These are phyloP conservation scores for Nyctibius grandis DNA, from an alignment of 2,797 vertebrate species.

Conservation along the genomic window DNA sequence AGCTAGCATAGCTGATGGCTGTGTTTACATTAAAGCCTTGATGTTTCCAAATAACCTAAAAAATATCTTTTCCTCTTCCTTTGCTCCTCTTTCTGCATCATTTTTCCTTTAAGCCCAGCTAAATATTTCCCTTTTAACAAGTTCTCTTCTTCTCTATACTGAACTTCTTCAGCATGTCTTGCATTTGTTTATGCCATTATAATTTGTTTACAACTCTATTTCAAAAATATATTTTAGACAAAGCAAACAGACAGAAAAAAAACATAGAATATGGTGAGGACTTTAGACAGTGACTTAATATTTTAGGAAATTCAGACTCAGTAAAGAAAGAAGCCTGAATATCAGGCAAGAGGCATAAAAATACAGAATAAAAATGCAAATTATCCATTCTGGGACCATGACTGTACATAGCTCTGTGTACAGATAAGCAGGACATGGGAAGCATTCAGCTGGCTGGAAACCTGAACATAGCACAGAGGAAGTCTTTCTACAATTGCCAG, in stretches of 20 bases:
- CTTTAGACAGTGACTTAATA: neutral
- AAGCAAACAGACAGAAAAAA: neutral
- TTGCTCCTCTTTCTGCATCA: neutral
- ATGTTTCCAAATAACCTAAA: neutral
- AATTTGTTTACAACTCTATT: neutral
- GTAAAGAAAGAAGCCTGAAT: neutral
- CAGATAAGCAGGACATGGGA: neutral
- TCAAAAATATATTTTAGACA: neutral
- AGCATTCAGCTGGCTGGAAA: neutral
- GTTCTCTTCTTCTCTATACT: neutral
- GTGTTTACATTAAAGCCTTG: neutral
- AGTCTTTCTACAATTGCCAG: neutral
- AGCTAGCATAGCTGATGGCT: neutral
- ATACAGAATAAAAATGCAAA: neutral
- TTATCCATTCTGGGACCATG: neutral
- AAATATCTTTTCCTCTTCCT: neutral
- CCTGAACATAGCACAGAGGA: neutral
- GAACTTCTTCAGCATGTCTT: neutral
- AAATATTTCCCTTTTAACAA: neutral
- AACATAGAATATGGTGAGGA: rapidly evolving
- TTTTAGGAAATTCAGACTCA: neutral
- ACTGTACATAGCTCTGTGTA: neutral
- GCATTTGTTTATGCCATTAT: neutral
- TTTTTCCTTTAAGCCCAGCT: neutral
- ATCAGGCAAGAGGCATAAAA: neutral